Conservation (phyloP, 2,888 invertebrate genomes). For the Helicoverpa assulta region DNA sequence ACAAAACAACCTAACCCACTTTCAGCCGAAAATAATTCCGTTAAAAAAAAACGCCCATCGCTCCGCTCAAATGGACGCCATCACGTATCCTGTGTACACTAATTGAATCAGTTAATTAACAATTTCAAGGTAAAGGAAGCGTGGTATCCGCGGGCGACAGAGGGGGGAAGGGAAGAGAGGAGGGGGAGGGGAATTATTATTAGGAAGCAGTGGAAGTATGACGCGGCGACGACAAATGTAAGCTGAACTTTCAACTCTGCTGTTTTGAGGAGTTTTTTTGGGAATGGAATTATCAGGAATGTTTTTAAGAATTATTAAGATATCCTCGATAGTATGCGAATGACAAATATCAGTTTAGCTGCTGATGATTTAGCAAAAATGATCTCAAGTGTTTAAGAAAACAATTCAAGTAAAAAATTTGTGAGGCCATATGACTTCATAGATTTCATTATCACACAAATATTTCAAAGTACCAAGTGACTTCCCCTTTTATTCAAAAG, state of each 20-base stretch:
- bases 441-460: too few species aligned
- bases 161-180: slow-evolving; percentile 41
- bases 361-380: too few species aligned
- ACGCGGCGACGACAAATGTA: slow-evolving; percentile 64
- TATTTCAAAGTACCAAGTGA: too few species aligned
- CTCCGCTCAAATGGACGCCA: slow-evolving; percentile 22
- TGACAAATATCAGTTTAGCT: too few species aligned
- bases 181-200: slow-evolving; percentile 68
- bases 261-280: slow-evolving; percentile 1
- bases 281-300: not conserved
- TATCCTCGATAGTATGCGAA: too few species aligned
- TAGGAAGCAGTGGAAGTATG: slow-evolving; percentile 71
- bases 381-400: too few species aligned
- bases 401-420: too few species aligned
- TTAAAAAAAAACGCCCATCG: not conserved
- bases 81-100: slow-evolving; percentile 60
- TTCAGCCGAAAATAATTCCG: too few species aligned
- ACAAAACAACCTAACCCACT: not conserved
- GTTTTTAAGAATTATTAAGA: not conserved
- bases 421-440: too few species aligned
- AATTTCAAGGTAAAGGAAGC: slow-evolving; percentile 82
- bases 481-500: too few species aligned
- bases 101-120: slow-evolving; percentile 78
- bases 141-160: slow-evolving; percentile 68
- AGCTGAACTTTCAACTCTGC: slow-evolving; percentile 60